Percentiles rank a stretch among this genome's conserved stretches.
phyloP scores from a whole-genome alignment of 2,113 vertebrate genomes.

The Platanista minor region DNA sequence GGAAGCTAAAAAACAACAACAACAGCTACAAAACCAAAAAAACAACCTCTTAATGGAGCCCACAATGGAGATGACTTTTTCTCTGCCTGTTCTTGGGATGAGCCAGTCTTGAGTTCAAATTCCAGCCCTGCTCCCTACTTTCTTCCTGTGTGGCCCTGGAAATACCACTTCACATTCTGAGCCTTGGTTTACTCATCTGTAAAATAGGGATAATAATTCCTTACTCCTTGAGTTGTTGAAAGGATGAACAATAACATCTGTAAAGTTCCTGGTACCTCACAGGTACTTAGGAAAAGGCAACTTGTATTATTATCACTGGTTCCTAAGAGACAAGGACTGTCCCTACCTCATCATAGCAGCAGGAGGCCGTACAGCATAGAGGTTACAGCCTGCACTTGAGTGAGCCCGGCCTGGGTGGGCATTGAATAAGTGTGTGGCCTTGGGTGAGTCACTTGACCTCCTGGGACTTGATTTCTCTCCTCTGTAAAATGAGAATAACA shows the following conservation, averaged over 20 bases:
- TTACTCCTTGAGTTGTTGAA: background rate
- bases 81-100: background rate
- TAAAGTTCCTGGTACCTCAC: background rate
- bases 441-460: background rate
- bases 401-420: too few relatives aligned
- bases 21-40: background rate
- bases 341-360: rapidly evolving
- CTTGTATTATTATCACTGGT: background rate
- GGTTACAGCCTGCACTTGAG: background rate
- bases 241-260: background rate
- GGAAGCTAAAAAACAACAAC: background rate
- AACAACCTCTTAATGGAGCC: background rate
- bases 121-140: background rate
- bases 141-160: background rate
- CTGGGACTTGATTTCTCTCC: background rate
- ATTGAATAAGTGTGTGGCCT: background rate
- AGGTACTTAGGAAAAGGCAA: background rate
- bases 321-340: background rate
- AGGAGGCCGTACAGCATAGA: rapidly evolving
- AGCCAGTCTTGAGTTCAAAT: background rate
- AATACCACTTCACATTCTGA: background rate
- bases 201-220: background rate
- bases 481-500: background rate
- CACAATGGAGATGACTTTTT: background rate
- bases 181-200: background rate